Base-by-base conservation (phyloP, 2,797 vertebrate genomes). In the Crax fasciolata region DNA sequence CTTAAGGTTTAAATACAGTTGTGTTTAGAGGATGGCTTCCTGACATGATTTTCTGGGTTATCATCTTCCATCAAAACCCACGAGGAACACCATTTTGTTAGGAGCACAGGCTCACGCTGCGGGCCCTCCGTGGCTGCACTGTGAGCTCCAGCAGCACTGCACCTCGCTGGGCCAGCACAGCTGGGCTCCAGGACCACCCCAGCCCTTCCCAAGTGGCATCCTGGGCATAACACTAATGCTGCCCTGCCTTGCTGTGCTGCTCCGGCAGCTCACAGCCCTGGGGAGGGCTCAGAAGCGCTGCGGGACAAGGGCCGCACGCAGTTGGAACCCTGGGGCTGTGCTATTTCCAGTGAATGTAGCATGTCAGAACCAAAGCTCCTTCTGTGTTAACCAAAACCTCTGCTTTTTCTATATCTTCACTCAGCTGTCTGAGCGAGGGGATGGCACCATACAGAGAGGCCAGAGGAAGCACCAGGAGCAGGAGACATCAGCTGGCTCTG, bases 171-270 rank as follows among this genome's bases (percentile, higher is more conserved):
- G 25, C 43, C 27, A 28, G 51, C 16, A 5, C 5, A 17, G 68
- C 2, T 8, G 0, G 1, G 20, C 2, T 1, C 20, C 55, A 6
- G 43, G 21, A 27, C 17, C 62, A 17, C 25, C 17, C 3, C 0
- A 0, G 3, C 7, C 61, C 51, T 27, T 4, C 19, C 25, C 1
- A 0, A 28, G 48, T 25, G 55, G 63, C 59, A 23, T 10, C 70
- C 12, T 0, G 8, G 24, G 28, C 3, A 10, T 4, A n/a, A 30
- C 25, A 32, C 18, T 65, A 54, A 4, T 3, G 25, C 41, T 35
- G 35, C 15, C 0, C 38, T 49, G 12, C 48, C 41, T 28, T 35
- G 43, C 4, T 24, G 35, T 9, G 74, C 67, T 54, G 35, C 35
- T 35, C 35, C 35, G 35, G 35, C 35, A 35, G 35, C 35, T 35